Conservation (phyloP, 2,888 invertebrate genomes). For the Chesias legatella region DNA sequence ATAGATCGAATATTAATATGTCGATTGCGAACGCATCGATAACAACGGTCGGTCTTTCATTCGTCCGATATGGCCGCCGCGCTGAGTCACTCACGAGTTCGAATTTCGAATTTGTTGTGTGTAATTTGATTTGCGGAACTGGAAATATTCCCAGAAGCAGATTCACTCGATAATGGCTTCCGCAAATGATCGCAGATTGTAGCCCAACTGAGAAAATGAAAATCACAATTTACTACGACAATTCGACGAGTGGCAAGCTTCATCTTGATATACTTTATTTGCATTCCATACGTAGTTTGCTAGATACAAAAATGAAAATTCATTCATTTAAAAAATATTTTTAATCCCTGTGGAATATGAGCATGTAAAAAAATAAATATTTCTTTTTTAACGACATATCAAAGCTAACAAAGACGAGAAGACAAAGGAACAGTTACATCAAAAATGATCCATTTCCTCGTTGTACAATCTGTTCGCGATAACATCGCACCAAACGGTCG, state of each 20-base stretch:
- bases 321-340: slow-evolving; percentile 24
- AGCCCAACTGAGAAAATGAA: slow-evolving; percentile 41
- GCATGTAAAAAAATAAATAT: slow-evolving; percentile 21
- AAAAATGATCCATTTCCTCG: slow-evolving; percentile 64
- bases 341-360: slow-evolving; percentile 11
- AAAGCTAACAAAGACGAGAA: slow-evolving; percentile 31
- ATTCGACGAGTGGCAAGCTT: slow-evolving; percentile 34
- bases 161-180: slow-evolving; percentile 51
- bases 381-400: slow-evolving; percentile 19
- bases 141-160: slow-evolving; percentile 62
- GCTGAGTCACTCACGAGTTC: slow-evolving; percentile 7
- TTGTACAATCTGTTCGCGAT: slow-evolving; percentile 61
- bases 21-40: slow-evolving; percentile 68
- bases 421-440: slow-evolving; percentile 53
- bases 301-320: too few relatives aligned
- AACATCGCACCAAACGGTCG: slow-evolving; percentile 50
- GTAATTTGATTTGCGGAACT: slow-evolving; percentile 68
- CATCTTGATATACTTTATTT: slow-evolving; percentile 49
- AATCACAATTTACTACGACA: slow-evolving; percentile 41
- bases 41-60: slow-evolving; percentile 61
- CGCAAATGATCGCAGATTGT: slow-evolving; percentile 54
- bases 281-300: slow-evolving; percentile 34
- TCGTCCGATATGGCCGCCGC: slow-evolving; percentile 37
- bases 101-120: slow-evolving; percentile 68
- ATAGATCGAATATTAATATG: slow-evolving; percentile 78